Evolutionary conservation across 2,797 vertebrate species (phyloP).

Genomic region (Iguana delicatissima): DNA sequence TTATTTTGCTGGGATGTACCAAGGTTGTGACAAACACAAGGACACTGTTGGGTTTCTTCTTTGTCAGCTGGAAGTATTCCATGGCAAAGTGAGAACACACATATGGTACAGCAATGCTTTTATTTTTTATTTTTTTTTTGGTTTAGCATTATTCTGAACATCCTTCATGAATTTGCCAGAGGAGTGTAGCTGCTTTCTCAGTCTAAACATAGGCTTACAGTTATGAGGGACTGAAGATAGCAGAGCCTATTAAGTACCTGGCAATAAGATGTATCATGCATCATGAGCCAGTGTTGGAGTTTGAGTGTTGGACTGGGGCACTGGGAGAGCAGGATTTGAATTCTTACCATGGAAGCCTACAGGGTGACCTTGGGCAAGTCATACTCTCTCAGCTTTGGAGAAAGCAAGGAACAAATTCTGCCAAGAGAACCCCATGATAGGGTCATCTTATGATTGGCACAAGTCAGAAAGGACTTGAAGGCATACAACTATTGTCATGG

Average conservation of each 20-base stretch:
- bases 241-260: neutral
- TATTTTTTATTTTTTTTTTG: neutral
- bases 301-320: too few species aligned
- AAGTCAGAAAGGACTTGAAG: too few species aligned
- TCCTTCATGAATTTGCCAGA: neutral
- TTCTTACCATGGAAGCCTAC: too few species aligned
- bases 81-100: neutral
- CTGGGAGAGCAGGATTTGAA: too few species aligned
- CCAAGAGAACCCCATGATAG: too few species aligned
- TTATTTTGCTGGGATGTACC: neutral
- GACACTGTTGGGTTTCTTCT: neutral
- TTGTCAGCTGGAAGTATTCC: neutral
- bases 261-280: neutral
- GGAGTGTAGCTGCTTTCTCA: neutral
- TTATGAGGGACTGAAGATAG: neutral
- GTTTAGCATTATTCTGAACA: neutral
- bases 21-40: neutral
- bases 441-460: too few species aligned
- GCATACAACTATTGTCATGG: too few species aligned
- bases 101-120: neutral
- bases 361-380: too few species aligned
- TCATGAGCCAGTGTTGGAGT: neutral
- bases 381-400: too few species aligned
- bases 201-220: neutral
- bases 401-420: too few species aligned